A percentile compares a stretch with the other conserved stretches of the same genome.
Evolutionary conservation across 2,113 vertebrate species (phyloP).

Genomic region (Saguinus imperator): DNA sequence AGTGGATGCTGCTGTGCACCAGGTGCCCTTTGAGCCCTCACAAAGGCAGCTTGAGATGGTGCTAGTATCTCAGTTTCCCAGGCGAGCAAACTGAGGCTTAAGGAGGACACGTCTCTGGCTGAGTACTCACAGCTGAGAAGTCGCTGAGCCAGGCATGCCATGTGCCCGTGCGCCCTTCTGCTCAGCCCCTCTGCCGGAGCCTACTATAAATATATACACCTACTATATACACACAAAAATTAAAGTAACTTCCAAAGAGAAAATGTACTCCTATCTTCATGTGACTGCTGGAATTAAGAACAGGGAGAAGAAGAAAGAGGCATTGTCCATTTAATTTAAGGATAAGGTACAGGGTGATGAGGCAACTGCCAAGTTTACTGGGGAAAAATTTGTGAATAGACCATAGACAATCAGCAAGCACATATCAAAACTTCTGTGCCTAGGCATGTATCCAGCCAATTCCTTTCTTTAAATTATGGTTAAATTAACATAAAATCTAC

Average conservation of each 20-base stretch:
- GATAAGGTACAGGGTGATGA: accelerated
- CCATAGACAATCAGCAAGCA: background rate
- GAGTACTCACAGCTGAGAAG: background rate
- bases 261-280: background rate
- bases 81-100: background rate
- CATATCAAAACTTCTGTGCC: no score
- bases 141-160: background rate
- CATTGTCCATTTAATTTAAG: background rate
- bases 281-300: background rate
- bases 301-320: background rate
- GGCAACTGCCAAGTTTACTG: background rate
- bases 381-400: background rate
- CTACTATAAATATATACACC: background rate
- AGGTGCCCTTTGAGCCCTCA: background rate
- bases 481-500: background rate
- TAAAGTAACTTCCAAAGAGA: background rate
- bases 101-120: background rate
- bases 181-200: background rate
- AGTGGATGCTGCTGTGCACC: no score
- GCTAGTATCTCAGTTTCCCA: accelerated
- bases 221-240: no score
- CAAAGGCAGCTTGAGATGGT: no score
- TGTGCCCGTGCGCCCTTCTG: background rate
- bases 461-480: background rate
- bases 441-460: background rate